A percentile compares a stretch with the other conserved stretches of the same genome.
Evolutionary conservation across 1,140 invertebrate genomes (phyloP).

Genomic region (Monomorium pharaonis): DNA sequence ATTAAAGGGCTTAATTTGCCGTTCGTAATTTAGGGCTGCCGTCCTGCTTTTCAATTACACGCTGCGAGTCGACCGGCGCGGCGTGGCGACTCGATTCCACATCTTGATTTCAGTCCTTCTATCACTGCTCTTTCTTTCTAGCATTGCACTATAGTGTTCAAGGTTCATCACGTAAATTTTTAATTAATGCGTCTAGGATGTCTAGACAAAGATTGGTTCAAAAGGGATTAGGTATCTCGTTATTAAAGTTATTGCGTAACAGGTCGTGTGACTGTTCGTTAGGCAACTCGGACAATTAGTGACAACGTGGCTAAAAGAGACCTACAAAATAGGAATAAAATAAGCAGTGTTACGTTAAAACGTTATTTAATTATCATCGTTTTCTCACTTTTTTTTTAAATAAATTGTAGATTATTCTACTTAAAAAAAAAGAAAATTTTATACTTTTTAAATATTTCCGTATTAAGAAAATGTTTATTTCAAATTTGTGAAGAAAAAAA

Average conservation of each 20-base stretch:
- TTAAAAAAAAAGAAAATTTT: background rate
- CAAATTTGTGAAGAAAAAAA: background rate
- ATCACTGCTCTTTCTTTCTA: background rate
- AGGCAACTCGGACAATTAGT: constrained; percentile 18
- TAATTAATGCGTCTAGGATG: too few species aligned
- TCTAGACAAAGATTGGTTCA: background rate
- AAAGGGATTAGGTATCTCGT: background rate
- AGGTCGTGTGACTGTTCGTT: background rate
- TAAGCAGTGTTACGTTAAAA: too few species aligned
- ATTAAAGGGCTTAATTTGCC: constrained; percentile 63
- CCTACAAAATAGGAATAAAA: background rate
- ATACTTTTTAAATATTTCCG: background rate
- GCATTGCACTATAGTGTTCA: constrained; percentile 3
- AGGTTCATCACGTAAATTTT: background rate
- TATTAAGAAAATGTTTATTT: background rate
- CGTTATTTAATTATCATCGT: background rate
- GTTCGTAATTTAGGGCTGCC: constrained; percentile 52
- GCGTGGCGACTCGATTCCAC: background rate
- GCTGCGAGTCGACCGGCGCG: background rate
- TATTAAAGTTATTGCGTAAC: background rate
- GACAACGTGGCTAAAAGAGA: background rate
- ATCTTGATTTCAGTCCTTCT: constrained; percentile 1
- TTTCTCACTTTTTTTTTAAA: background rate
- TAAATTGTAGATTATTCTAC: background rate
- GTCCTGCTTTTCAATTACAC: constrained; percentile 62